Evolutionary conservation across 2,797 vertebrate genomes (phyloP).

Genomic region (Cynopterus sphinx): DNA sequence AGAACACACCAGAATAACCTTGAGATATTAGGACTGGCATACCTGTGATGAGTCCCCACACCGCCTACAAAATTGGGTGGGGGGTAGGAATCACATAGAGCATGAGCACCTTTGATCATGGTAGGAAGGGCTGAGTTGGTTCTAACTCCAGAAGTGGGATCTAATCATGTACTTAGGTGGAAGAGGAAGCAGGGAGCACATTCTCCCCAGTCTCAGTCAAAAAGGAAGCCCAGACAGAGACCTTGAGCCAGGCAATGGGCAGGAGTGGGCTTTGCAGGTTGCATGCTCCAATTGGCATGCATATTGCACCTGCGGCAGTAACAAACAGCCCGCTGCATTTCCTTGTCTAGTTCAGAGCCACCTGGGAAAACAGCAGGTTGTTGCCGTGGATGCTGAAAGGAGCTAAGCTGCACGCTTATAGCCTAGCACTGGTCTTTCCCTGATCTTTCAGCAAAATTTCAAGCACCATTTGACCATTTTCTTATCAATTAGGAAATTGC

Average conservation of each 20-base stretch:
- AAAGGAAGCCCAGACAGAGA: neutral
- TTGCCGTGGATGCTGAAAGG: conserved; percentile 44
- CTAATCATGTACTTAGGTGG: neutral
- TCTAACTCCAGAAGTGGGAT: neutral
- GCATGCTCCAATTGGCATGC: neutral
- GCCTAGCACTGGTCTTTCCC: neutral
- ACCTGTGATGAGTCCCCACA: neutral
- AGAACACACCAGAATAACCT: neutral
- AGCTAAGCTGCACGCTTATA: conserved; percentile 5
- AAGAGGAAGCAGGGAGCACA: neutral
- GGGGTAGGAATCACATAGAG: neutral
- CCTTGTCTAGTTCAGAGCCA: conserved; percentile 38
- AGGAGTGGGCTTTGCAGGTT: neutral
- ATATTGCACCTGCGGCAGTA: conserved; percentile 17
- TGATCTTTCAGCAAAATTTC: conserved; percentile 52
- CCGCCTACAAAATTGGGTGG: neutral
- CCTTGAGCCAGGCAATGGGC: neutral
- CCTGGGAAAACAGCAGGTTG: conserved; percentile 70
- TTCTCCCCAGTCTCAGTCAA: neutral
- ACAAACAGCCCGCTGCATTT: conserved; percentile 63
- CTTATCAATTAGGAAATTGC: conserved; percentile 22
- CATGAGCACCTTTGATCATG: neutral
- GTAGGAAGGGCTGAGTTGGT: neutral
- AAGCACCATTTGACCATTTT: conserved; percentile 10
- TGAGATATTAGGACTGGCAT: neutral